These are phyloP conservation scores for Tachycineta bicolor DNA, from an alignment of 2,113 vertebrate species.

Conservation along the genomic window DNA sequence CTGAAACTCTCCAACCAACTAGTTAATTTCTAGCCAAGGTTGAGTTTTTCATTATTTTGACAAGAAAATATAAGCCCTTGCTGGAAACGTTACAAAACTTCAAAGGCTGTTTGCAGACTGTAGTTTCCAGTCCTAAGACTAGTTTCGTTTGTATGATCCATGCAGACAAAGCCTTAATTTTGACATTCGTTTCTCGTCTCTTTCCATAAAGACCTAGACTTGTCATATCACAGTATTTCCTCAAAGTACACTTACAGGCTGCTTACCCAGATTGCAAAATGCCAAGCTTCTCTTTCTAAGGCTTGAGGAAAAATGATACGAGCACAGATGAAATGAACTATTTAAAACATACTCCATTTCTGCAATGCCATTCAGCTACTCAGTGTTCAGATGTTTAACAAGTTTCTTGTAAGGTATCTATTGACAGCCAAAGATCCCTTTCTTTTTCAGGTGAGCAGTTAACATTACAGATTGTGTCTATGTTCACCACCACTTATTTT, in stretches of 20 bases:
- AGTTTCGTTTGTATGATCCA: conserved; percentile 8
- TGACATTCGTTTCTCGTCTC: background rate
- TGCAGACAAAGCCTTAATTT: conserved; percentile 57
- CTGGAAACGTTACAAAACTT: conserved; percentile 9
- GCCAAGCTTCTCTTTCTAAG: background rate
- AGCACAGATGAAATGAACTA: conserved; percentile 42
- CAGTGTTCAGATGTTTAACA: conserved; percentile 44
- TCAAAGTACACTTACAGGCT: conserved; percentile 41
- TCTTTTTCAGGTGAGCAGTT: conserved; percentile 82
- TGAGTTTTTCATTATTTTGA: background rate
- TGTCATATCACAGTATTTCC: conserved; percentile 54
- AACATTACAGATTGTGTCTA: conserved; percentile 28
- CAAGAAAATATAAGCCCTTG: conserved; percentile 31
- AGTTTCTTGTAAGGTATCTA: conserved; percentile 24
- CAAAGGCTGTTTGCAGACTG: conserved; percentile 41
- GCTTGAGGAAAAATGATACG: conserved; percentile 27
- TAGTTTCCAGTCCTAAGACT: conserved; percentile 41
- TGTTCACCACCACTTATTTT: background rate
- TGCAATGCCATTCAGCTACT: conserved; percentile 70
- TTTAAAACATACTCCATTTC: conserved; percentile 68
- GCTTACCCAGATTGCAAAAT: conserved; percentile 11
- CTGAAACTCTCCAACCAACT: background rate
- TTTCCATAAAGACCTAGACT: background rate
- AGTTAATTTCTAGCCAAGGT: background rate
- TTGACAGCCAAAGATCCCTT: conserved; percentile 36